phyloP scores from a whole-genome alignment of 2,113 vertebrate species.

The Dipodomys spectabilis region DNA sequence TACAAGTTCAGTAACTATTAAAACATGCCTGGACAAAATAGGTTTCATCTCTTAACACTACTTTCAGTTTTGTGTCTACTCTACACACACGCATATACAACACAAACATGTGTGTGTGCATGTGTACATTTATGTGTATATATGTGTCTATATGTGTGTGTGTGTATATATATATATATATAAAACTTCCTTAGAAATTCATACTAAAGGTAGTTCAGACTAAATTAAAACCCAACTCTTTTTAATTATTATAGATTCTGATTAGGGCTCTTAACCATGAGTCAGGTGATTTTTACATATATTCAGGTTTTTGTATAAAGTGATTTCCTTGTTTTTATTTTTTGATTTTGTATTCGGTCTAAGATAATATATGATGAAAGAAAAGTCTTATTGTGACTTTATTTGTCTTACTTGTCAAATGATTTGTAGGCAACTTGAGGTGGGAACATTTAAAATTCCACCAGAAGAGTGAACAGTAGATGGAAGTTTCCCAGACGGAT shows the following conservation, averaged over 20 bases:
- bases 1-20: neutral
- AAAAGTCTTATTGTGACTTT: slow-evolving; percentile 43
- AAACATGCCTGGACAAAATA: neutral
- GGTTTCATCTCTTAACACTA: too few relatives aligned
- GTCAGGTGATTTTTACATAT: slow-evolving; percentile 18
- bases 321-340: neutral
- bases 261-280: neutral
- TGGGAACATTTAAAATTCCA: slow-evolving; percentile 62
- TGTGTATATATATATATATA: too few relatives aligned
- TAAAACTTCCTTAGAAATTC: neutral
- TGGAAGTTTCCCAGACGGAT: neutral
- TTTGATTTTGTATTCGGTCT: slow-evolving; percentile 52
- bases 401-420: slow-evolving; percentile 59
- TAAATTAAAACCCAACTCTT: neutral
- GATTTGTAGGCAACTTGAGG: slow-evolving; percentile 38
- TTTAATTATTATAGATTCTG: neutral
- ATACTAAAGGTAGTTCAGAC: neutral
- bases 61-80: neutral
- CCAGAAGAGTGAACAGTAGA: neutral
- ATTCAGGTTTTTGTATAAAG: neutral
- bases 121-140: too few relatives aligned
- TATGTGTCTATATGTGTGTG: too few relatives aligned
- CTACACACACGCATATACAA: neutral
- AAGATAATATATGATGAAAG: neutral
- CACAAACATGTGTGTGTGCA: too few relatives aligned